phyloP scores from a whole-genome alignment of 1,140 invertebrate genomes.

The Parapsyche elsis region DNA sequence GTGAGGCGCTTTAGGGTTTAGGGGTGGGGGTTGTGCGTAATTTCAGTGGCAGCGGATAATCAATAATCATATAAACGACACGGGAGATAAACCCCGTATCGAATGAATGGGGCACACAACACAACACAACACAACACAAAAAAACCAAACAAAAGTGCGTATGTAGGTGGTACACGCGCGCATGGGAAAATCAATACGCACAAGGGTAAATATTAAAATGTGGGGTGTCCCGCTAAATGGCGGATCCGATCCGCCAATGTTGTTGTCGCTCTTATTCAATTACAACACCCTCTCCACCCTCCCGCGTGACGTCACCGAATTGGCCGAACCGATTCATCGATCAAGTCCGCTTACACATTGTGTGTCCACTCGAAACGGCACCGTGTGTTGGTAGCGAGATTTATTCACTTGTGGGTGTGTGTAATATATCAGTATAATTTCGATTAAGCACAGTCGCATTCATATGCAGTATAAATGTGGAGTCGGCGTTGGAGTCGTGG shows the following conservation, averaged over 20 bases:
- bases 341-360: too few species aligned
- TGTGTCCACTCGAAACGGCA: too few species aligned
- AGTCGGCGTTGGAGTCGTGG: too few species aligned
- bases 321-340: too few species aligned
- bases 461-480: too few species aligned
- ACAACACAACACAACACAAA: too few species aligned
- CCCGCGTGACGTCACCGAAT: too few species aligned
- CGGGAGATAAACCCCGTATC: slow-evolving; percentile 19
- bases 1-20: too few species aligned
- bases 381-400: too few species aligned
- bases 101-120: not conserved
- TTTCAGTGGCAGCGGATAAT: slow-evolving; percentile 16
- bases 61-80: slow-evolving; percentile 21
- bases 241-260: slow-evolving; percentile 42
- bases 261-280: slow-evolving; percentile 44
- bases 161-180: not conserved
- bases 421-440: too few species aligned
- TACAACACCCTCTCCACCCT: not conserved
- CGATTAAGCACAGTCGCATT: too few species aligned
- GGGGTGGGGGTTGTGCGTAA: not conserved
- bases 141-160: slow-evolving; percentile 42
- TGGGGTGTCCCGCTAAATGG: slow-evolving; percentile 42
- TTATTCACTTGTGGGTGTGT: too few species aligned
- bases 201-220: slow-evolving; percentile 45
- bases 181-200: slow-evolving; percentile 41